Percentiles rank a stretch among this genome's conserved stretches.
Evolutionary conservation across 2,113 vertebrate species (phyloP).

Genomic region (Callopanchax toddi): DNA sequence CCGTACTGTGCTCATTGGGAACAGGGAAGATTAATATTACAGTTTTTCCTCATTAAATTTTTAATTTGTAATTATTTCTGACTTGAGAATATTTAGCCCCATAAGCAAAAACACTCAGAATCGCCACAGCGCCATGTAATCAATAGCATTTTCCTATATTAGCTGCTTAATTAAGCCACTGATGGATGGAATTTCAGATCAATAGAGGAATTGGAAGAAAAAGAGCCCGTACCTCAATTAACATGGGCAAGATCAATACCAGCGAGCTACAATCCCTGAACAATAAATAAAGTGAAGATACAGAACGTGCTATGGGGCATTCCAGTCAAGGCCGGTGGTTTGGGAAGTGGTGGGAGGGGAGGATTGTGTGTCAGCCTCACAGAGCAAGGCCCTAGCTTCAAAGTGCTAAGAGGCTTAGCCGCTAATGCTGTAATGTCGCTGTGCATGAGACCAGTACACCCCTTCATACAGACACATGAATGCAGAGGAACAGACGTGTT

Average conservation of each 20-base stretch:
- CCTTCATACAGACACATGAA: slow-evolving; percentile 20
- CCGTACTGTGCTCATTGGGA: no score
- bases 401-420: slow-evolving; percentile 60
- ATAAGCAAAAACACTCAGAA: slow-evolving; percentile 12
- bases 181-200: slow-evolving; percentile 72
- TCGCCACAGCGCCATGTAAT: slow-evolving; percentile 40
- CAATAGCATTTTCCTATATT: slow-evolving; percentile 72
- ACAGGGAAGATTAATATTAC: no score
- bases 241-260: slow-evolving; percentile 66
- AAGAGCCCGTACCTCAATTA: slow-evolving; percentile 71
- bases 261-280: slow-evolving; percentile 37
- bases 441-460: slow-evolving; percentile 18
- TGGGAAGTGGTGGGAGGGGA: slow-evolving; percentile 20
- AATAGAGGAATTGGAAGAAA: slow-evolving; percentile 71
- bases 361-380: slow-evolving; percentile 54
- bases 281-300: slow-evolving; percentile 47
- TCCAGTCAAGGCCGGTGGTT: slow-evolving; percentile 19
- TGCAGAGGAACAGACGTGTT: slow-evolving; percentile 12
- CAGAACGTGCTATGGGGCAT: slow-evolving; percentile 24
- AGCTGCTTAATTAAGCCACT: slow-evolving; percentile 75
- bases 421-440: slow-evolving; percentile 48
- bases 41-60: no score
- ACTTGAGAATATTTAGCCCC: no score
- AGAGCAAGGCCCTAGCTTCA: slow-evolving; percentile 23
- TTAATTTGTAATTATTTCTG: no score